Evolutionary conservation across 2,888 invertebrate genomes (phyloP).

Genomic region (Agrochola circellaris): DNA sequence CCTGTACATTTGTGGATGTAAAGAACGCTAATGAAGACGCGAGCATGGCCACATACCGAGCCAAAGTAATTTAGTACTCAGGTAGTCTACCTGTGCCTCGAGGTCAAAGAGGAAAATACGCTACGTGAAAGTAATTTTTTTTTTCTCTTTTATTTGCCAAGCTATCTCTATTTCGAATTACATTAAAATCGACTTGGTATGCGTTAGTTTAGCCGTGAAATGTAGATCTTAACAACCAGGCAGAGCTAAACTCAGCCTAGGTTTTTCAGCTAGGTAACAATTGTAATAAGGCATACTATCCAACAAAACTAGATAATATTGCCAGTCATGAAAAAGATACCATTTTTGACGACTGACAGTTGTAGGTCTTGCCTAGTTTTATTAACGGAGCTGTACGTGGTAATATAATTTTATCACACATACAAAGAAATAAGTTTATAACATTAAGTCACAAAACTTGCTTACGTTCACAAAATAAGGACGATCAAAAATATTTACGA

Average conservation of each 20-base stretch:
- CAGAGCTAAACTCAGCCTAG: neutral
- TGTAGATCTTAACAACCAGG: neutral
- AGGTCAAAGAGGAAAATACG: neutral
- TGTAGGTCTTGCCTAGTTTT: neutral
- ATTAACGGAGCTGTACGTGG: neutral
- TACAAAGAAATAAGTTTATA: neutral
- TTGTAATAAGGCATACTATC: neutral
- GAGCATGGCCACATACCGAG: neutral
- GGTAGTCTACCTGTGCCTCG: neutral
- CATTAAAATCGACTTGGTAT: neutral
- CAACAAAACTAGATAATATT: neutral
- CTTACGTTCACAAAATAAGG: slow-evolving; percentile 15
- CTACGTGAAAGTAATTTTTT: neutral
- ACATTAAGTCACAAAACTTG: neutral
- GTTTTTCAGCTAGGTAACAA: neutral
- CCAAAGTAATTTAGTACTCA: neutral
- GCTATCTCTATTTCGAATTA: neutral
- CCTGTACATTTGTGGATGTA: neutral
- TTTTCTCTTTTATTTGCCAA: neutral
- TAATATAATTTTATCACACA: slow-evolving; percentile 19
- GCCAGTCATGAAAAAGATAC: slow-evolving; percentile 1
- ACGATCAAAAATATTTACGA: slow-evolving; percentile 40
- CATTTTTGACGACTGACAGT: neutral
- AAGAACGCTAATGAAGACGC: neutral
- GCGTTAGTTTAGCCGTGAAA: neutral